Percentiles rank a stretch among this genome's conserved stretches.
phyloP scores from a whole-genome alignment of 2,888 invertebrate genomes.

The Shargacucullia verbasci region DNA sequence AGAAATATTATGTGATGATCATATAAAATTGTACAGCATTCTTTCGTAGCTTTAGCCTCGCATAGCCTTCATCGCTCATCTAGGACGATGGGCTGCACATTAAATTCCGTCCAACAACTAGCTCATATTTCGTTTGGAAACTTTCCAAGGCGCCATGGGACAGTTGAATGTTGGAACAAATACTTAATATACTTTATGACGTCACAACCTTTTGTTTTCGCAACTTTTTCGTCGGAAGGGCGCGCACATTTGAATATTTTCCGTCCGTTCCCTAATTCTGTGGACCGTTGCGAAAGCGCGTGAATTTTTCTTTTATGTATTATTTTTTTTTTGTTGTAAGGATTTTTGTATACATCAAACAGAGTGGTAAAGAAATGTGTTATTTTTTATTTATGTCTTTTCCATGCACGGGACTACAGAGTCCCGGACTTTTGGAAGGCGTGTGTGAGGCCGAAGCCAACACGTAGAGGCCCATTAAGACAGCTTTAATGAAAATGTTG shows the following conservation, averaged over 20 bases:
- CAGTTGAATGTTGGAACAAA: constrained; percentile 26
- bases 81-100: constrained; percentile 19
- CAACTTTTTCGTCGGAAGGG: constrained; percentile 8
- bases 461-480: too few species aligned
- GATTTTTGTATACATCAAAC: too few species aligned
- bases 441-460: too few species aligned
- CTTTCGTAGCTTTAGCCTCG: not conserved
- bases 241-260: constrained; percentile 32
- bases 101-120: constrained; percentile 35
- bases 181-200: constrained; percentile 28
- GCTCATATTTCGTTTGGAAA: constrained; percentile 56
- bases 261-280: constrained; percentile 3
- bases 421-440: too few species aligned
- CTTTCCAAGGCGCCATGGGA: constrained; percentile 44
- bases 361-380: too few species aligned
- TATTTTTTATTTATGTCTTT: too few species aligned
- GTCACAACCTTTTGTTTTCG: constrained; percentile 25
- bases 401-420: too few species aligned
- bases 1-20: too few species aligned
- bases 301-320: constrained; percentile 2
- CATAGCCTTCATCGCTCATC: constrained; percentile 1
- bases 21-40: not conserved
- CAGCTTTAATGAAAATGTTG: too few species aligned
- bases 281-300: not conserved
- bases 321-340: not conserved